Conservation (phyloP, 2,113 vertebrate genomes). For the Crotalus horridus region DNA sequence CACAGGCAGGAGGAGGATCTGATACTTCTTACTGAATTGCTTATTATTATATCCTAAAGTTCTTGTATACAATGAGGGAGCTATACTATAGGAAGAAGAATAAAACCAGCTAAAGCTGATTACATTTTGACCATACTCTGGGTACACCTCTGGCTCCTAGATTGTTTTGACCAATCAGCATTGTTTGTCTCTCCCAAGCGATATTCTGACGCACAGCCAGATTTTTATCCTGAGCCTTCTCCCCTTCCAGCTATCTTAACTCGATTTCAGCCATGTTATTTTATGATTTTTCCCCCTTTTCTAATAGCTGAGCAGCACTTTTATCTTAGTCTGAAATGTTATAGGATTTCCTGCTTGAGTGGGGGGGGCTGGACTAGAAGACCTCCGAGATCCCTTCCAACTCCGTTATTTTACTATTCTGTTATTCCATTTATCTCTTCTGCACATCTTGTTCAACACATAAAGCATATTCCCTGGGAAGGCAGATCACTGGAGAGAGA, state of each 20-base stretch:
- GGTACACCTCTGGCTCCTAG: background rate
- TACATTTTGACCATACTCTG: background rate
- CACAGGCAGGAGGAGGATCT: background rate
- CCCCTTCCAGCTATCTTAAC: background rate
- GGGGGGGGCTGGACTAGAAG: no score
- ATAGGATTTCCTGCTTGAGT: background rate
- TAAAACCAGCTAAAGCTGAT: background rate
- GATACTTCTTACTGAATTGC: background rate
- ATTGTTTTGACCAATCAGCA: background rate
- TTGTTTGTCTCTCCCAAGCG: background rate
- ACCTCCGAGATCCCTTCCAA: background rate
- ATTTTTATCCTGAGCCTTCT: background rate
- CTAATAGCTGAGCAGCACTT: background rate
- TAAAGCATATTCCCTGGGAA: background rate
- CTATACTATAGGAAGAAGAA: background rate
- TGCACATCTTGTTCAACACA: background rate
- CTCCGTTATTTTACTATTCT: background rate
- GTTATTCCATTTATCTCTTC: background rate
- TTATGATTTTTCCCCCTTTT: background rate
- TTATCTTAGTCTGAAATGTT: background rate
- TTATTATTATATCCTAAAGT: background rate
- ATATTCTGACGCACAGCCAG: background rate
- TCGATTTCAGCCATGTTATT: background rate
- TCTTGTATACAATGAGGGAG: background rate
- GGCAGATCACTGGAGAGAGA: background rate